Evolutionary conservation across 2,113 vertebrate genomes (phyloP).

Genomic region (Lethenteron camtschaticum): DNA sequence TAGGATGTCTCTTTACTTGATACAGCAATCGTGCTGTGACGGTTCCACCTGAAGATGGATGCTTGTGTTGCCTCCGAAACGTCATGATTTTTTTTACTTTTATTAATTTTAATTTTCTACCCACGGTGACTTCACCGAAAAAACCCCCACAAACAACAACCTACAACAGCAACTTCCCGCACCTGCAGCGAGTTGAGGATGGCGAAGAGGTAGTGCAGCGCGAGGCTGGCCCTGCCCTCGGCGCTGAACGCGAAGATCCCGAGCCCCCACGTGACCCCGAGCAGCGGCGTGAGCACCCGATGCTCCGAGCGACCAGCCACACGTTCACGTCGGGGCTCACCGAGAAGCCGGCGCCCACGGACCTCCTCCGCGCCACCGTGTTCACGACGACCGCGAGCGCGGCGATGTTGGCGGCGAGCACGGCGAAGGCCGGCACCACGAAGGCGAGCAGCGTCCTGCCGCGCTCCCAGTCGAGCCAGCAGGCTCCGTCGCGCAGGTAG

Average conservation of each 20-base stretch:
- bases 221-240: not conserved
- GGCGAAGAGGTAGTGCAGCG: slow-evolving; percentile 30
- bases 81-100: too few species aligned
- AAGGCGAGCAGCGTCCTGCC: slow-evolving; percentile 46
- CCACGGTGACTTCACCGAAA: too few species aligned
- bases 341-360: not conserved
- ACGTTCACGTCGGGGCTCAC: slow-evolving; percentile 13
- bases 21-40: too few species aligned
- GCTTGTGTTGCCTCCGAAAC: too few species aligned
- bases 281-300: slow-evolving; percentile 49
- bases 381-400: slow-evolving; percentile 37
- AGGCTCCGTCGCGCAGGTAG: slow-evolving; percentile 26
- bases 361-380: slow-evolving; percentile 30
- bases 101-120: too few species aligned
- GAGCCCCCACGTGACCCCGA: slow-evolving; percentile 57
- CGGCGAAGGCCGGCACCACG: slow-evolving; percentile 35
- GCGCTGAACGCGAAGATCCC: slow-evolving; percentile 29
- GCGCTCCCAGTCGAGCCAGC: slow-evolving; percentile 51
- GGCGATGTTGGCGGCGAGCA: slow-evolving; percentile 37
- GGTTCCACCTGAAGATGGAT: too few species aligned
- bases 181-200: slow-evolving; percentile 57
- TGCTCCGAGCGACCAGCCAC: slow-evolving; percentile 33
- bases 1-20: too few species aligned
- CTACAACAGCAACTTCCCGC: slow-evolving; percentile 8
- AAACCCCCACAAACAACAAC: too few species aligned